Percentiles rank a stretch among this genome's conserved stretches.
phyloP scores from a whole-genome alignment of 2,797 vertebrate genomes.

The Peromyscus aztecus region DNA sequence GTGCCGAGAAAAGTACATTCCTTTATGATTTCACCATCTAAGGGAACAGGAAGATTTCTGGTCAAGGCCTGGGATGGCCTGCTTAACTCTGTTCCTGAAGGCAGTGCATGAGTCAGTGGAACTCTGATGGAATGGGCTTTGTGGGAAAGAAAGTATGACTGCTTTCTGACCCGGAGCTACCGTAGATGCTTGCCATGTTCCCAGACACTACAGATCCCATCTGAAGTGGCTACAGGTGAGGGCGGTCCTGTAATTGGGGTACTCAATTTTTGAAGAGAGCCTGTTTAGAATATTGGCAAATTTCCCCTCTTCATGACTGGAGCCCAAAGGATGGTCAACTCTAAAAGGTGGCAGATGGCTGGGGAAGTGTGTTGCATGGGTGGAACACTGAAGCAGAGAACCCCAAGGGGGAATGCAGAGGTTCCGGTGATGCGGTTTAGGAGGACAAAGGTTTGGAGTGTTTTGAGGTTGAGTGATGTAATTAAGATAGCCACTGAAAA shows the following conservation, averaged over 20 bases:
- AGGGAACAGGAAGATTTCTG: background rate
- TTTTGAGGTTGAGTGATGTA: background rate
- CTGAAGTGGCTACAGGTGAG: background rate
- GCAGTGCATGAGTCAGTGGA: background rate
- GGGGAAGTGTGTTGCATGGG: background rate
- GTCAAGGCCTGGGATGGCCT: background rate
- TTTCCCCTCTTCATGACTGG: slow-evolving; percentile 17
- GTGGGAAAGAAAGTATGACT: background rate
- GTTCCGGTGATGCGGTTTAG: background rate
- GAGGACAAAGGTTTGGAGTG: background rate
- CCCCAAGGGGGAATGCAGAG: background rate
- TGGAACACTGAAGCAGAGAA: background rate
- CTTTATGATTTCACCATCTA: slow-evolving; percentile 10
- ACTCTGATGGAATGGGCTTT: background rate
- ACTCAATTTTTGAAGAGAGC: background rate
- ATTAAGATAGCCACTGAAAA: background rate
- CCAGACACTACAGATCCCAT: background rate
- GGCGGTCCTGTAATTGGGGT: no score
- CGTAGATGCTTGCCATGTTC: background rate
- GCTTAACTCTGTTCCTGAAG: background rate
- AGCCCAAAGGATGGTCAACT: background rate
- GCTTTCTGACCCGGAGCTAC: background rate
- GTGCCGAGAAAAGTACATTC: slow-evolving; percentile 59
- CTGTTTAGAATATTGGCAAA: slow-evolving; percentile 4
- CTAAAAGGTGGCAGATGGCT: background rate